Evolutionary conservation across 2,113 vertebrate species (phyloP).

Genomic region (Donacobius atricapilla): DNA sequence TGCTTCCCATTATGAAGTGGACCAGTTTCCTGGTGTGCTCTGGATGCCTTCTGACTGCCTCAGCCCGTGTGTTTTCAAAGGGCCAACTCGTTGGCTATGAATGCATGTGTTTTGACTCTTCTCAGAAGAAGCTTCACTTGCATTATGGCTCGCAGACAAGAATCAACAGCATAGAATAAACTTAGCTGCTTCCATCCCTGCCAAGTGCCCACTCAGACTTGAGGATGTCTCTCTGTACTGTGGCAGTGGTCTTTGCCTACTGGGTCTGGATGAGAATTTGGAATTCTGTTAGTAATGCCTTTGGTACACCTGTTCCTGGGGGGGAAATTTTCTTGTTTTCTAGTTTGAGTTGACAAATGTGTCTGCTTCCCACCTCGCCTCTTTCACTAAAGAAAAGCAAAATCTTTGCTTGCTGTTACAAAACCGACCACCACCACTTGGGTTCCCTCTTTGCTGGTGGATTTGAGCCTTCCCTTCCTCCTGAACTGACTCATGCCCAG

Average conservation of each 20-base stretch:
- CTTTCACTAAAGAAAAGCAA: background rate
- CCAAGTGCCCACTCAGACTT: background rate
- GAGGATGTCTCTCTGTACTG: rapidly evolving
- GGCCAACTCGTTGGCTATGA: background rate
- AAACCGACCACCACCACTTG: background rate
- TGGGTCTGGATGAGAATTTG: background rate
- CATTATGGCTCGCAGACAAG: background rate
- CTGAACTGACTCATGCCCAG: background rate
- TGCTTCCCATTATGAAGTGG: background rate
- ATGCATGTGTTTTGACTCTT: background rate
- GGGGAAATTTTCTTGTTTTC: background rate
- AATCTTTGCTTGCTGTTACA: background rate
- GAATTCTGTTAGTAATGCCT: background rate
- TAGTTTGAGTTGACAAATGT: background rate
- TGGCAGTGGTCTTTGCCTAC: rapidly evolving
- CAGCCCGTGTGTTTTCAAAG: background rate
- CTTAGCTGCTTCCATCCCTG: background rate
- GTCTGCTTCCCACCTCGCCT: background rate
- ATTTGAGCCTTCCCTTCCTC: background rate
- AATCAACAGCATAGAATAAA: background rate
- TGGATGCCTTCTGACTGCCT: background rate
- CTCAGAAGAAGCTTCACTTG: background rate
- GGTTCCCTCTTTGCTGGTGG: background rate
- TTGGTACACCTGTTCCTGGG: background rate
- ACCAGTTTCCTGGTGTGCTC: background rate